Percentiles rank a stretch among this genome's conserved stretches.
phyloP scores from a whole-genome alignment of 2,113 vertebrate genomes.

The Limnothrissa miodon region DNA sequence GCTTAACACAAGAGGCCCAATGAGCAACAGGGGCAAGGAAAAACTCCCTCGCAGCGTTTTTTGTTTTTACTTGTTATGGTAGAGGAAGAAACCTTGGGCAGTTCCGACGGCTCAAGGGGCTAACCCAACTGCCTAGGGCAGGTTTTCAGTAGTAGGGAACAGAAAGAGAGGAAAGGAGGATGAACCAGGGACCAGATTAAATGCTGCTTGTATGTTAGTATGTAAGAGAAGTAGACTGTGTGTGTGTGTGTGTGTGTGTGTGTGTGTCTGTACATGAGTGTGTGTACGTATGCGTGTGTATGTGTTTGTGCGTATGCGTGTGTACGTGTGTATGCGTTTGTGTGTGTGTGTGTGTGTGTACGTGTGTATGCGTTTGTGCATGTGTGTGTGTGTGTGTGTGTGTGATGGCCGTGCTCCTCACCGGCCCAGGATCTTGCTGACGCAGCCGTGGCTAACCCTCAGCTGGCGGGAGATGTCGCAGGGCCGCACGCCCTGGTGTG shows the following conservation, averaged over 20 bases:
- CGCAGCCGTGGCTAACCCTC: slow-evolving; percentile 86
- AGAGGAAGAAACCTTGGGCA: too few relatives aligned
- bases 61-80: too few relatives aligned
- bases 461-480: slow-evolving; percentile 91
- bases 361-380: background rate
- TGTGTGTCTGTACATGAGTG: background rate
- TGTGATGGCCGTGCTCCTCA: slow-evolving; percentile 52
- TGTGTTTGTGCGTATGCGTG: background rate
- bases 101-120: too few relatives aligned
- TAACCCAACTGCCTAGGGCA: too few relatives aligned
- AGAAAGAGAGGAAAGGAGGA: background rate
- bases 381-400: background rate
- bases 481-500: slow-evolving; percentile 85
- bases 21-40: too few relatives aligned
- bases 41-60: too few relatives aligned
- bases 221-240: background rate
- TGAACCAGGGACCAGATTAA: background rate
- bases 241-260: background rate
- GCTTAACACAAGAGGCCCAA: too few relatives aligned
- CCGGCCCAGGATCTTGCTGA: slow-evolving; percentile 93
- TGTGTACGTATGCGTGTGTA: background rate
- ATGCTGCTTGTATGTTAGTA: background rate
- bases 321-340: background rate
- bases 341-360: background rate
- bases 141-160: background rate